A percentile compares a stretch with the other conserved stretches of the same genome.
Evolutionary conservation across 2,888 invertebrate species (phyloP).

Genomic region (Conus canariensis): DNA sequence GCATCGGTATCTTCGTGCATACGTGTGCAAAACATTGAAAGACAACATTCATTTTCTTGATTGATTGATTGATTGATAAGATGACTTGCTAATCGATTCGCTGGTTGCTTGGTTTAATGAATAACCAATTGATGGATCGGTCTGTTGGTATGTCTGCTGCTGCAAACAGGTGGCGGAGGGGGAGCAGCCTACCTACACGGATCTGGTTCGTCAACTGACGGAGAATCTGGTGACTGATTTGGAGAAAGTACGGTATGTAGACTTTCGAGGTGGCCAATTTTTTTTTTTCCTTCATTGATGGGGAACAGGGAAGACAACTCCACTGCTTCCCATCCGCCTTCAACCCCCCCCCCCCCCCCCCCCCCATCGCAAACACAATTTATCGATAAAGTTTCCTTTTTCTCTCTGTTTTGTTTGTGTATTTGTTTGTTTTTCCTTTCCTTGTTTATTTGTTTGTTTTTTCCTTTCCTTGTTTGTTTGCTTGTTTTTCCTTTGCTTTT

Average conservation of each 20-base stretch:
- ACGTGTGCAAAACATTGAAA: too few relatives aligned
- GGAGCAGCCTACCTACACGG: conserved; percentile 78
- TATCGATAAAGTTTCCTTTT: background rate
- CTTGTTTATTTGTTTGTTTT: background rate
- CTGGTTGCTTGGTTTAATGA: too few relatives aligned
- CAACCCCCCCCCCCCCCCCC: too few relatives aligned
- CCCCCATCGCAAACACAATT: background rate
- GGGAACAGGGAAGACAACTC: too few relatives aligned
- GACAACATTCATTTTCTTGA: too few relatives aligned
- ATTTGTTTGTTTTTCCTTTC: background rate
- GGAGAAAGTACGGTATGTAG: conserved; percentile 76
- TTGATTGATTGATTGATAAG: too few relatives aligned
- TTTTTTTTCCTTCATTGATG: background rate
- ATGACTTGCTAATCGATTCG: too few relatives aligned
- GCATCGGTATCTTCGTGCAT: too few relatives aligned
- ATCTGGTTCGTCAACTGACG: conserved; percentile 76
- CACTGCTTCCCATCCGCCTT: too few relatives aligned
- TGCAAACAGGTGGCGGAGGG: conserved; percentile 74
- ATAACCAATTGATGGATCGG: too few relatives aligned
- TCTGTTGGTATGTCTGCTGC: too few relatives aligned
- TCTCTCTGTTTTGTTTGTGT: conserved; percentile 14
- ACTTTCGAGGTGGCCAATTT: background rate
- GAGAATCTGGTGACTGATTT: conserved; percentile 74
- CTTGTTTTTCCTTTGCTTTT: background rate
- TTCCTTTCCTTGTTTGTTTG: background rate